A percentile compares a stretch with the other conserved stretches of the same genome.
Evolutionary conservation across 2,888 invertebrate genomes (phyloP).

Genomic region (Erebia epiphron): DNA sequence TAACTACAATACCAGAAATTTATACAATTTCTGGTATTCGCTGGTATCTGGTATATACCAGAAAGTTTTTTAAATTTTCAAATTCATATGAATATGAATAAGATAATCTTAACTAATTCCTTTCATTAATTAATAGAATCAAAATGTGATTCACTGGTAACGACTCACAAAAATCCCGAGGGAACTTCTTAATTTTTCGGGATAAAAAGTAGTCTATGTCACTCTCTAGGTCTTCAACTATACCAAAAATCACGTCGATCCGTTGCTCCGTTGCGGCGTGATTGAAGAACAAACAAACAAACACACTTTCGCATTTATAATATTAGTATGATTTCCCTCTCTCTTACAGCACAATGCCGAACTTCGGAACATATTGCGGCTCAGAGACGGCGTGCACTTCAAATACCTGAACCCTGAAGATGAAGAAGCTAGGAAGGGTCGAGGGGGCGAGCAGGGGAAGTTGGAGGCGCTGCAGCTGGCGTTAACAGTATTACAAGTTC

Average conservation of each 20-base stretch:
- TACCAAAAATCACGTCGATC: too few relatives aligned
- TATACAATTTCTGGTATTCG: too few relatives aligned
- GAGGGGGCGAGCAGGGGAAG: slow-evolving; percentile 74
- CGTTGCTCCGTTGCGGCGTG: too few relatives aligned
- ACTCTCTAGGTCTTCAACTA: too few relatives aligned
- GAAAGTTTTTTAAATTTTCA: neutral
- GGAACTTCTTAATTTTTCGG: too few relatives aligned
- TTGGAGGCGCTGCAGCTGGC: slow-evolving; percentile 94
- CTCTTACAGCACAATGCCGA: slow-evolving; percentile 86
- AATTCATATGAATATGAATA: neutral
- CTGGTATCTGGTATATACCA: too few relatives aligned
- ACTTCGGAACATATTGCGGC: slow-evolving; percentile 87
- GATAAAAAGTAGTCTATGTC: too few relatives aligned
- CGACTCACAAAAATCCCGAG: too few relatives aligned
- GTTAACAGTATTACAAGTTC: slow-evolving; percentile 94
- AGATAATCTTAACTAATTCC: neutral
- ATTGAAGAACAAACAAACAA: too few relatives aligned
- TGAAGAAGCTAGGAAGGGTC: slow-evolving; percentile 73
- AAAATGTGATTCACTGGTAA: neutral
- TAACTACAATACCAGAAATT: neutral
- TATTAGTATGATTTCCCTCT: neutral
- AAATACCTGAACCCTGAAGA: slow-evolving; percentile 93
- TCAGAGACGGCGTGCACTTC: slow-evolving; percentile 89
- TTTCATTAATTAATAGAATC: neutral
- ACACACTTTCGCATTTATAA: too few relatives aligned